Conservation (phyloP, 2,113 vertebrate species). For the Pangasianodon gigas region DNA sequence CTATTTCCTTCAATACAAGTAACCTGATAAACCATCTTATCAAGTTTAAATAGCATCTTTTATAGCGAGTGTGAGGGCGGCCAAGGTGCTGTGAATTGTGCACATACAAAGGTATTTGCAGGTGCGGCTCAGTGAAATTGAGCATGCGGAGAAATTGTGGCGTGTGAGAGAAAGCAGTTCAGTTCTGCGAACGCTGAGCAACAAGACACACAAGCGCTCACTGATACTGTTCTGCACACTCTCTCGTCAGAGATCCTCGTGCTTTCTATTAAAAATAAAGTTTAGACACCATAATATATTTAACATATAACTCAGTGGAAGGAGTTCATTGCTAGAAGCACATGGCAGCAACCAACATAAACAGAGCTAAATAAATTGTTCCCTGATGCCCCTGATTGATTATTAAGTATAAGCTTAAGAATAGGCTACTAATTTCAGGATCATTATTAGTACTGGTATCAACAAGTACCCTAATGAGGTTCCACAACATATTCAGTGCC, state of each 20-base stretch:
- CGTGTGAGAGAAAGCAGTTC: background rate
- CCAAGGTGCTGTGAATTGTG: background rate
- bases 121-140: background rate
- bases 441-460: background rate
- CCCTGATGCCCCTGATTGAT: background rate
- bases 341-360: background rate
- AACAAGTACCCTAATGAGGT: background rate
- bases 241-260: background rate
- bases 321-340: background rate
- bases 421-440: background rate
- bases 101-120: no score
- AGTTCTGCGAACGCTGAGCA: background rate
- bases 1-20: background rate
- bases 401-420: background rate
- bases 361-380: background rate
- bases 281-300: background rate
- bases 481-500: background rate
- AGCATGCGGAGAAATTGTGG: background rate
- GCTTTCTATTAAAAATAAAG: background rate
- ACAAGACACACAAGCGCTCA: background rate
- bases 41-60: no score
- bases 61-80: no score
- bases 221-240: background rate
- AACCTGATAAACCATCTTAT: background rate
- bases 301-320: background rate